These are phyloP conservation scores for Amphiprion ocellaris DNA, from an alignment of 2,113 vertebrate genomes.

Conservation along the genomic window DNA sequence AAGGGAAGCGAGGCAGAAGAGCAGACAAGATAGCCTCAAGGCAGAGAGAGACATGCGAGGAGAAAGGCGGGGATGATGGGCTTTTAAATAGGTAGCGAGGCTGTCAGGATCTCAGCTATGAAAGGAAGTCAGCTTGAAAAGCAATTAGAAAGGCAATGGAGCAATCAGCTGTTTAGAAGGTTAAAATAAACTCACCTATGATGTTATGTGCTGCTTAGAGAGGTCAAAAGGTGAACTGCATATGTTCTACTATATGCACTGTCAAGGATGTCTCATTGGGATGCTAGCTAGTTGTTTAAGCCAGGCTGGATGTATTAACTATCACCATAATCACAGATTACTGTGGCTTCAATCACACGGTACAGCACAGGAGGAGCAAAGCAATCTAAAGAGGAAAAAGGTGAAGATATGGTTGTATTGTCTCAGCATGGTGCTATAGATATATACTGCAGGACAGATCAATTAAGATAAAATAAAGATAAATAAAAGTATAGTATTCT, in stretches of 20 bases:
- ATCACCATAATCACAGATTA: not conserved
- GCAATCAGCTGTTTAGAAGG: constrained; percentile 1
- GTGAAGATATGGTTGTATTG: not conserved
- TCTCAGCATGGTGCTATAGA: too few species aligned
- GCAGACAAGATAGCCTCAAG: constrained; percentile 25
- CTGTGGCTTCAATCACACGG: not conserved
- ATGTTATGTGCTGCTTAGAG: not conserved
- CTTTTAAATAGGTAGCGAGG: constrained; percentile 7
- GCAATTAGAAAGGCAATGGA: constrained; percentile 16
- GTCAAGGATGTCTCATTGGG: not conserved
- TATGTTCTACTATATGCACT: not conserved
- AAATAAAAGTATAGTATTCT: too few species aligned
- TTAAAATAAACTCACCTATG: constrained; percentile 10
- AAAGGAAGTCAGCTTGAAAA: not conserved
- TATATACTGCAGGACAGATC: too few species aligned
- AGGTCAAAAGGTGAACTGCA: constrained; percentile 7
- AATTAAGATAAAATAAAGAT: too few species aligned
- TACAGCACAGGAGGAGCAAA: not conserved
- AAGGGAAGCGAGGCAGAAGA: constrained; percentile 13
- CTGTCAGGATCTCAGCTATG: constrained; percentile 26
- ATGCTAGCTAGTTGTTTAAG: not conserved
- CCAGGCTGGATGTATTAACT: not conserved
- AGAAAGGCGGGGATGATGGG: constrained; percentile 7
- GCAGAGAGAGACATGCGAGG: not conserved
- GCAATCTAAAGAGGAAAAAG: not conserved